Evolutionary conservation across 2,797 vertebrate genomes (phyloP).

Genomic region (Eulemur mongoz): DNA sequence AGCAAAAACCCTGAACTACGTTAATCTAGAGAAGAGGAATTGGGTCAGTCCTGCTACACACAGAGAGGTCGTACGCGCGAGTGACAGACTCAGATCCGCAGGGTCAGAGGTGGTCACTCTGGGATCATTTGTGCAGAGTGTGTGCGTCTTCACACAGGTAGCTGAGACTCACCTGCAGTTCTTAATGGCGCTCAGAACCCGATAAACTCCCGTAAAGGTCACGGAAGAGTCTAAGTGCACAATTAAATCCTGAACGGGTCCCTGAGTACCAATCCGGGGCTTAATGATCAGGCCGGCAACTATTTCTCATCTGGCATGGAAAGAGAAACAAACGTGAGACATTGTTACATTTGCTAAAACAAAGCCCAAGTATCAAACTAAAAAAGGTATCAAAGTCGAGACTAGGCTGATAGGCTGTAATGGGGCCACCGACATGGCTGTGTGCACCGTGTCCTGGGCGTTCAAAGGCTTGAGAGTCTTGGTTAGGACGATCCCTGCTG

Average conservation of each 20-base stretch:
- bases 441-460: fast-evolving
- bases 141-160: neutral
- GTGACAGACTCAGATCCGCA: neutral
- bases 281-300: neutral
- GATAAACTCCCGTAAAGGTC: neutral
- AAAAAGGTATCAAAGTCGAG: neutral
- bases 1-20: neutral
- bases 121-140: neutral
- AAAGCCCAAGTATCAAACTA: neutral
- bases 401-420: neutral
- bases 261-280: neutral
- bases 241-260: neutral
- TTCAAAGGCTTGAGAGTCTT: neutral
- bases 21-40: neutral
- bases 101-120: too few species aligned
- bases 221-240: neutral
- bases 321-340: neutral
- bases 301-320: conserved; percentile 31
- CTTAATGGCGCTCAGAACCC: neutral
- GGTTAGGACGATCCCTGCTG: neutral
- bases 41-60: neutral
- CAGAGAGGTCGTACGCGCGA: fast-evolving
- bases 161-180: too few species aligned
- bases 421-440: fast-evolving
- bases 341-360: neutral